A percentile compares a stretch with the other conserved stretches of the same genome.
These are phyloP conservation scores for Cavia porcellus DNA, from an alignment of 2,113 vertebrate genomes.

Conservation along the genomic window DNA sequence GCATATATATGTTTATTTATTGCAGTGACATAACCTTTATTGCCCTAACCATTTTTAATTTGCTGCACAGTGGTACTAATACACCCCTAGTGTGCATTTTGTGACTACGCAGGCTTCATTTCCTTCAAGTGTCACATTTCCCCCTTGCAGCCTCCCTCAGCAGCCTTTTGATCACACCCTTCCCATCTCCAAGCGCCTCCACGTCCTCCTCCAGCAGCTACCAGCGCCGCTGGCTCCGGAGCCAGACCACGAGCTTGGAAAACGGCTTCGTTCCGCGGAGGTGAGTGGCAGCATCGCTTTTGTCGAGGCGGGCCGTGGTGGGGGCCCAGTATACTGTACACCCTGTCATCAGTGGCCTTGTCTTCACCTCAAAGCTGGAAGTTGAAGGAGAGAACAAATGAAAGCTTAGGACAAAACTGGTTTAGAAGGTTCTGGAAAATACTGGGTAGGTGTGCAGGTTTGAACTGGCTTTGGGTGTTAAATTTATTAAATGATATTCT, in stretches of 20 bases:
- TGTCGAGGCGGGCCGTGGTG: not conserved
- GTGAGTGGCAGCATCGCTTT: constrained; percentile 82
- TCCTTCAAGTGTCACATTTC: not conserved
- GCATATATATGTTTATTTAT: not conserved
- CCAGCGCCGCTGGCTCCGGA: constrained; percentile 93
- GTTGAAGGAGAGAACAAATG: not conserved
- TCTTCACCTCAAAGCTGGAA: not conserved
- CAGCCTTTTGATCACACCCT: constrained; percentile 93
- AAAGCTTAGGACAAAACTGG: not conserved
- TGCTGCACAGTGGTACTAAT: not conserved
- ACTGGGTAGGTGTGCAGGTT: not conserved
- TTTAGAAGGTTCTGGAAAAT: not conserved
- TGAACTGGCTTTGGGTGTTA: not conserved
- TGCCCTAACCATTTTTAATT: not conserved
- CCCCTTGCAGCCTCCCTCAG: constrained; percentile 91
- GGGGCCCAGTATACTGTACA: not conserved
- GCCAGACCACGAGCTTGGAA: constrained; percentile 94
- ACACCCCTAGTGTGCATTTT: not conserved
- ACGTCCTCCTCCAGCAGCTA: constrained; percentile 93
- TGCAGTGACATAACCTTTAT: not conserved
- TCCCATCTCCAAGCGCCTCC: constrained; percentile 92
- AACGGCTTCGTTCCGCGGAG: constrained; percentile 91
- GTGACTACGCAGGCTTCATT: fast-evolving
- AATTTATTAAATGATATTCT: not conserved
- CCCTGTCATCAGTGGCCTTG: not conserved